Conservation (phyloP, 2,888 invertebrate species). For the Macrosiphum euphorbiae region DNA sequence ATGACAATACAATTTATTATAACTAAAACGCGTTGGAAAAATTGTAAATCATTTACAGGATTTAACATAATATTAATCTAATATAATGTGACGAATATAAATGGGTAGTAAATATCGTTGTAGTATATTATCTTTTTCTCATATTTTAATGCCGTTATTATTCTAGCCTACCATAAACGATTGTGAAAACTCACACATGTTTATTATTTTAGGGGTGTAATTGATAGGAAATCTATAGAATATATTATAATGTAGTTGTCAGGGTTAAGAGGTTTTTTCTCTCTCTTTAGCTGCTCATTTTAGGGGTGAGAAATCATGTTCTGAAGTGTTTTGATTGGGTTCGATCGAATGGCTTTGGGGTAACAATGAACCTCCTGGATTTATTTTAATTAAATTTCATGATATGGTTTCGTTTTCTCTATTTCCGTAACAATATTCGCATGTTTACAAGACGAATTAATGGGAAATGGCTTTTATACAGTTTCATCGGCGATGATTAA, state of each 20-base stretch:
- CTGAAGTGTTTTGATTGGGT: conserved; percentile 63
- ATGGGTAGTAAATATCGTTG: background rate
- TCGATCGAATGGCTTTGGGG: conserved; percentile 63
- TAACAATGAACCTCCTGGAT: conserved; percentile 64
- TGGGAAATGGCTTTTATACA: conserved; percentile 62
- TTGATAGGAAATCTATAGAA: conserved; percentile 55
- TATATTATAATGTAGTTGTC: conserved; percentile 26
- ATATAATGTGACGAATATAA: background rate
- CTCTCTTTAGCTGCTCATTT: conserved; percentile 51
- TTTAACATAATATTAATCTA: background rate
- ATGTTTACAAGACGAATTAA: conserved; percentile 65
- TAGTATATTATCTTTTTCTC: conserved; percentile 35
- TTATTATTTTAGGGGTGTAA: conserved; percentile 59
- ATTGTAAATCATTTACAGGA: background rate
- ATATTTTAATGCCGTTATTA: conserved; percentile 53
- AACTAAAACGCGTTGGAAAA: background rate
- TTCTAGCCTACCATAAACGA: conserved; percentile 31
- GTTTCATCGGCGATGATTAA: conserved; percentile 62
- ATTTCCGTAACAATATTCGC: conserved; percentile 64
- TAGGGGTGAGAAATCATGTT: conserved; percentile 48
- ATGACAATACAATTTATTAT: background rate
- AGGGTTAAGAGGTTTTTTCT: conserved; percentile 56
- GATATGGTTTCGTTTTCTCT: conserved; percentile 65
- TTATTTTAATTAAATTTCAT: conserved; percentile 64
- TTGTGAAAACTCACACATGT: conserved; percentile 57